A percentile compares a stretch with the other conserved stretches of the same genome.
Evolutionary conservation across 2,113 vertebrate genomes (phyloP).

Genomic region (Rousettus leschenaultii): DNA sequence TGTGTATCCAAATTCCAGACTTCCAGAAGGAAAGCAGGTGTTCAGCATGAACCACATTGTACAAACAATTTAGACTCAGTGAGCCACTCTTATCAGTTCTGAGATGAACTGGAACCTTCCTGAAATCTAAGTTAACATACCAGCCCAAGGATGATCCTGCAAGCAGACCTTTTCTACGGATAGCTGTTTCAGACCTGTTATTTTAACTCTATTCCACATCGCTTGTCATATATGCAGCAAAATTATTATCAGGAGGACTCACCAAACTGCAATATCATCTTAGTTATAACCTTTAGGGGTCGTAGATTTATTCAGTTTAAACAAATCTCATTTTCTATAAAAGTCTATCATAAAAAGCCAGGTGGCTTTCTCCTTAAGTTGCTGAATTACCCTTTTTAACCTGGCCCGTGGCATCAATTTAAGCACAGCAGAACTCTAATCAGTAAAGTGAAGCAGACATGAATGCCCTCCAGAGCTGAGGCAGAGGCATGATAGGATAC

Average conservation of each 20-base stretch:
- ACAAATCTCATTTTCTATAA: neutral
- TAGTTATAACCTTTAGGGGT: neutral
- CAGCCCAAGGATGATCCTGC: neutral
- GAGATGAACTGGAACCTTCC: neutral
- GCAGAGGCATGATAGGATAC: neutral
- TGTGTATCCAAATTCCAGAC: neutral
- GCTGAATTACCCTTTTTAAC: neutral
- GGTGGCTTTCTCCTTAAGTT: neutral
- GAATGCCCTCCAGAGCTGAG: neutral
- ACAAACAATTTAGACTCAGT: neutral
- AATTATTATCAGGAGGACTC: neutral
- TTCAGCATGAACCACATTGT: neutral
- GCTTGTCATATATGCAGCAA: neutral
- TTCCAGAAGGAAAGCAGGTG: neutral
- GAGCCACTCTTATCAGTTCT: neutral
- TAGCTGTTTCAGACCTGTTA: neutral
- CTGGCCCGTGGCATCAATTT: neutral
- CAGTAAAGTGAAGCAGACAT: neutral
- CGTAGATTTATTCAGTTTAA: neutral
- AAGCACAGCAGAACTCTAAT: neutral
- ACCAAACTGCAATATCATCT: neutral
- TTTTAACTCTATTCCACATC: neutral
- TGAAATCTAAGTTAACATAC: neutral
- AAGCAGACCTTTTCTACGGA: neutral
- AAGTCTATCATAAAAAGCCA: neutral